Evolutionary conservation across 1,140 invertebrate genomes (phyloP).

Genomic region (Oreohelix idahoensis): DNA sequence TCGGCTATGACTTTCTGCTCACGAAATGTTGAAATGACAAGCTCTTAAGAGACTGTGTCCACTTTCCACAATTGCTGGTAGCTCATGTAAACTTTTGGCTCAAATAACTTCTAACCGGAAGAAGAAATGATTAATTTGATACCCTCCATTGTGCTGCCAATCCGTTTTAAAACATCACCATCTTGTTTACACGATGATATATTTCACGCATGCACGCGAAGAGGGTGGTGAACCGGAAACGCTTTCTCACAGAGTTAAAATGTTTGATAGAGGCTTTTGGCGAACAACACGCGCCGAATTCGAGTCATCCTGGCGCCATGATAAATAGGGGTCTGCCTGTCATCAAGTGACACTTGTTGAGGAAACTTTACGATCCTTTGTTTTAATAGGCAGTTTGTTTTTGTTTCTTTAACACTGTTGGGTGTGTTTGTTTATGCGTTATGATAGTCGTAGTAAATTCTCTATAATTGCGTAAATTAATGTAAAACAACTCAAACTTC

Average conservation of each 20-base stretch:
- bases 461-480: no score
- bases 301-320: neutral
- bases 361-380: neutral
- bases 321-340: neutral
- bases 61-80: neutral
- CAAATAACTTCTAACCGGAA: neutral
- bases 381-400: neutral
- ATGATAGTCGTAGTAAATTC: no score
- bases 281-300: neutral
- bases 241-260: neutral
- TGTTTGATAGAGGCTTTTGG: neutral
- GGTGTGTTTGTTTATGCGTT: no score
- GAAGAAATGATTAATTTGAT: neutral
- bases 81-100: neutral
- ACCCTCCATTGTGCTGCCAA: neutral
- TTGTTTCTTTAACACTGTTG: no score
- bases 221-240: neutral
- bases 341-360: neutral
- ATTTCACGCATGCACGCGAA: neutral
- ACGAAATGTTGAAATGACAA: no score
- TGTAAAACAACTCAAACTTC: no score
- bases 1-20: no score
- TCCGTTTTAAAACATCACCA: neutral
- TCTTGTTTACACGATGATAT: conserved; percentile 9
- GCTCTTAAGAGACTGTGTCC: neutral